phyloP scores from a whole-genome alignment of 2,113 vertebrate species.

The Sarotherodon lohbergeri region DNA sequence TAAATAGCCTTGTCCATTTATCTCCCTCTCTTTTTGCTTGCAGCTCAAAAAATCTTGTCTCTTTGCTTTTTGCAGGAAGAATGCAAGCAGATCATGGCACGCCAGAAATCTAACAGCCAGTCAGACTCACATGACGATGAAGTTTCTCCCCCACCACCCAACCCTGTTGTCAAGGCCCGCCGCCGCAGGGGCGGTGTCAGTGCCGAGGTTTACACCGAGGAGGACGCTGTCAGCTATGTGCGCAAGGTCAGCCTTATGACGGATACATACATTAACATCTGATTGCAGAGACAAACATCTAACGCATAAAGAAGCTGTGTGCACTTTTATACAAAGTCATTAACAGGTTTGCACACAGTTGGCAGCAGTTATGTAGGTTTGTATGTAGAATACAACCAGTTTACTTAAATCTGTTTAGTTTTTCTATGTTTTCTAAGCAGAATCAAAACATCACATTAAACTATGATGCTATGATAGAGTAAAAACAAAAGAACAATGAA shows the following conservation, averaged over 20 bases:
- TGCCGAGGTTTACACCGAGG: constrained; percentile 95
- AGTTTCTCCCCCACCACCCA: constrained; percentile 87
- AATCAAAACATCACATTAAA: not conserved
- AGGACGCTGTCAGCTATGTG: constrained; percentile 94
- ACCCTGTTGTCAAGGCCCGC: constrained; percentile 89
- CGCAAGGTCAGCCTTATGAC: constrained; percentile 80
- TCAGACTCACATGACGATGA: constrained; percentile 93
- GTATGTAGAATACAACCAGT: not conserved
- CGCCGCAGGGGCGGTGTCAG: constrained; percentile 90
- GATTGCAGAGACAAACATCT: not conserved
- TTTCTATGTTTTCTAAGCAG: not conserved
- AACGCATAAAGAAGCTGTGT: not conserved
- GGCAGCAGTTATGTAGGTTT: not conserved
- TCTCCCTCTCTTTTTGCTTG: not conserved
- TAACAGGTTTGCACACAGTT: not conserved
- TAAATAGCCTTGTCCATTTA: not conserved
- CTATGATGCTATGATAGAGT: not conserved
- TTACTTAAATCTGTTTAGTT: not conserved
- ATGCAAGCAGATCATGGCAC: constrained; percentile 90
- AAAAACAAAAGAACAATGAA: not conserved
- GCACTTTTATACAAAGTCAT: not conserved
- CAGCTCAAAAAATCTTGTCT: not conserved
- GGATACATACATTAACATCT: not conserved
- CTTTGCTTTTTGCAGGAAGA: constrained; percentile 80
- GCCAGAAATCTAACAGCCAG: constrained; percentile 93